Evolutionary conservation across 2,113 vertebrate species (phyloP).

Genomic region (Pterophyllum scalare): DNA sequence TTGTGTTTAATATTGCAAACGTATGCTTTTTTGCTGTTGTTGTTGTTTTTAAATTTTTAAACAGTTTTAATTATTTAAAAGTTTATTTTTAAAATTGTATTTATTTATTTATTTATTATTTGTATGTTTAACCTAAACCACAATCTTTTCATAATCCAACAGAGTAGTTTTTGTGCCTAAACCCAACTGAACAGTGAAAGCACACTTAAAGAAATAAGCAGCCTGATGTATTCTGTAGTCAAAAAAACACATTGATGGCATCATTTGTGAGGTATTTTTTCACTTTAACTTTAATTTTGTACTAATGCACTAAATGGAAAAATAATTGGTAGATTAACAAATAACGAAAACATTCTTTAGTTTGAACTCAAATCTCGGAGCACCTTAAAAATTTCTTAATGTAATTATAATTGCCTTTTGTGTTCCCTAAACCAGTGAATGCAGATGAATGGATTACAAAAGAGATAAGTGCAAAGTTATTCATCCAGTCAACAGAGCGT

Average conservation of each 20-base stretch:
- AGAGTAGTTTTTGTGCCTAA: not conserved
- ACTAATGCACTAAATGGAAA: conserved; percentile 1
- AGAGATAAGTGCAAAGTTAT: not conserved
- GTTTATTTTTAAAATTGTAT: too few species aligned
- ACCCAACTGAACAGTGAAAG: not conserved
- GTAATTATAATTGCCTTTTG: not conserved
- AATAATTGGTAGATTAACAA: not conserved
- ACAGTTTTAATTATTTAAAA: too few species aligned
- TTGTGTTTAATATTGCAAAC: too few species aligned
- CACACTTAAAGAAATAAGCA: not conserved
- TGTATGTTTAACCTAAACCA: too few species aligned
- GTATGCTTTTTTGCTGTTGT: too few species aligned
- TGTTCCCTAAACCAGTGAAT: not conserved
- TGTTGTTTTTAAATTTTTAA: too few species aligned
- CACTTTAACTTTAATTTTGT: not conserved
- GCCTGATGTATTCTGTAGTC: not conserved
- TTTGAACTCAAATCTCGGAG: not conserved
- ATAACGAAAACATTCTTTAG: not conserved
- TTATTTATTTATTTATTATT: too few species aligned
- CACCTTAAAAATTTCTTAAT: not conserved
- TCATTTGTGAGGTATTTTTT: not conserved
- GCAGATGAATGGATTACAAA: not conserved
- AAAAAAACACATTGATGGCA: not conserved
- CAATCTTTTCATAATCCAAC: not conserved
- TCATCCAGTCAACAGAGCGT: not conserved